Evolutionary conservation across 2,797 vertebrate species (phyloP).

Genomic region (Nannoperca australis): DNA sequence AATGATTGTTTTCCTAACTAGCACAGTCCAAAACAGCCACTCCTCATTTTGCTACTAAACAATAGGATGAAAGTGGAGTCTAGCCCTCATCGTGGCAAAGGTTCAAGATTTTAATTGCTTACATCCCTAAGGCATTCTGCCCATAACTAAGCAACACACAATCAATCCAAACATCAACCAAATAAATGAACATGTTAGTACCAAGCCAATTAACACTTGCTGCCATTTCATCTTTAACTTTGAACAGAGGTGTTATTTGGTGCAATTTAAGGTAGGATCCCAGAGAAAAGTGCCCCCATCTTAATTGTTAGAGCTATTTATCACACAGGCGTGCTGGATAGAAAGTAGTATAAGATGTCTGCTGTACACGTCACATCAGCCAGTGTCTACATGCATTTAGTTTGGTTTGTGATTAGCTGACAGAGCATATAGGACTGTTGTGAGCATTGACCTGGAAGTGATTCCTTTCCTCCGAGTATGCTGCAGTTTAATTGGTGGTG

Average conservation of each 20-base stretch:
- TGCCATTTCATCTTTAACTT: constrained; percentile 44
- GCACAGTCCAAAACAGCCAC: constrained; percentile 43
- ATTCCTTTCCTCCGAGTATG: constrained; percentile 53
- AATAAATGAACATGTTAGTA: constrained; percentile 47
- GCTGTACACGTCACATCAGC: constrained; percentile 11
- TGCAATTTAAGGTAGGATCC: constrained; percentile 19
- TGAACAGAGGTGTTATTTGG: constrained; percentile 21
- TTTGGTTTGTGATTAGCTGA: constrained; percentile 60
- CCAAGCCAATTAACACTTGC: constrained; percentile 61
- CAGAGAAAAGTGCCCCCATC: background rate
- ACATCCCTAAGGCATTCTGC: constrained; percentile 59
- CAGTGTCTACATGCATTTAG: constrained; percentile 28
- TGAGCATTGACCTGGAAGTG: constrained; percentile 74
- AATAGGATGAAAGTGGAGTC: constrained; percentile 55
- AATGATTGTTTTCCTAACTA: constrained; percentile 56
- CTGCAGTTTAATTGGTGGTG: constrained; percentile 41
- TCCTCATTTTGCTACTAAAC: constrained; percentile 57
- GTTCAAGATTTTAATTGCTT: constrained; percentile 80
- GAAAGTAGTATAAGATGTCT: background rate
- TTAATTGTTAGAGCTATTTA: constrained; percentile 10
- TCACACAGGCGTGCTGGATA: background rate
- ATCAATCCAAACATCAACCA: constrained; percentile 61
- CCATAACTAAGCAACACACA: constrained; percentile 52
- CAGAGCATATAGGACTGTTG: constrained; percentile 53
- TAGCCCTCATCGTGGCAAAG: constrained; percentile 56